Conservation (phyloP, 2,888 invertebrate species). For the Thereva unica region DNA sequence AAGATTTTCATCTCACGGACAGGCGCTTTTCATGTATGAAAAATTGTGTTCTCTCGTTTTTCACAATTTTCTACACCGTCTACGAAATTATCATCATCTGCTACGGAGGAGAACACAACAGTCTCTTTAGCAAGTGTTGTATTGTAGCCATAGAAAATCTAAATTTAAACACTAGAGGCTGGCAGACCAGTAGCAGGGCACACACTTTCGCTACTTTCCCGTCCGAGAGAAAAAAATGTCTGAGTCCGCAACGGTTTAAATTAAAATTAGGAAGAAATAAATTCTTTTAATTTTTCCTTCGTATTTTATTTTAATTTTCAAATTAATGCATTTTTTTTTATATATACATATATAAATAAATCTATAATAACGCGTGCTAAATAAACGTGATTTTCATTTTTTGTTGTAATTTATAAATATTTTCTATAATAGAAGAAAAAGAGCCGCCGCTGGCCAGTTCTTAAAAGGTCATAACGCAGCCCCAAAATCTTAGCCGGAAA, state of each 20-base stretch:
- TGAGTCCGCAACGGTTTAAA: conserved; percentile 19
- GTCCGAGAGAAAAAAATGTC: conserved; percentile 30
- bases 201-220: conserved; percentile 27
- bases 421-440: too few relatives aligned
- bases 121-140: conserved; percentile 15
- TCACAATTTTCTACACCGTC: too few relatives aligned
- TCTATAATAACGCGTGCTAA: too few relatives aligned
- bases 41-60: too few relatives aligned
- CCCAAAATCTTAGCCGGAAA: conserved; percentile 15
- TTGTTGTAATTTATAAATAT: too few relatives aligned
- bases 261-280: conserved; percentile 16
- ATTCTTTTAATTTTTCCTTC: conserved; percentile 11
- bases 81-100: too few relatives aligned
- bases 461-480: conserved; percentile 15
- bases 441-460: not conserved
- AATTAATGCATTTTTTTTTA: conserved; percentile 24
- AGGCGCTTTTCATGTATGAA: too few relatives aligned
- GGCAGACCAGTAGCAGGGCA: conserved; percentile 17
- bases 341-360: not conserved
- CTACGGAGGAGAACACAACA: not conserved
- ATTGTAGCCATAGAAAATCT: conserved; percentile 17
- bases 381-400: too few relatives aligned
- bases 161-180: conserved; percentile 29
- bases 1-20: too few relatives aligned
- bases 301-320: conserved; percentile 16